Evolutionary conservation across 1,140 invertebrate species (phyloP).

Genomic region (Propsilocerus akamusi): DNA sequence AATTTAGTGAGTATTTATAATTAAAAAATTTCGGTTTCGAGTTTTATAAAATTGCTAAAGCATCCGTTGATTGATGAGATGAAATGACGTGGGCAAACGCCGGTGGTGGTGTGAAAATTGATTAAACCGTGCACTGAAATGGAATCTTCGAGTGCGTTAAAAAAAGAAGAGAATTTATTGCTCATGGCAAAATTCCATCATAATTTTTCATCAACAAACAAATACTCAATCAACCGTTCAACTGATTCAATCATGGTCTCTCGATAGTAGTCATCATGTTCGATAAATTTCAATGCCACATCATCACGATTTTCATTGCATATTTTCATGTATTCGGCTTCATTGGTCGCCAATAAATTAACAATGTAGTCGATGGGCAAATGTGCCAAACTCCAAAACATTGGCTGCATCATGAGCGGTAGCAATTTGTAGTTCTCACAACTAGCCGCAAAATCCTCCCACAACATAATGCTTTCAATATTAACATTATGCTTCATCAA

Average conservation of each 20-base stretch:
- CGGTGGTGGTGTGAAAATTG: too few relatives aligned
- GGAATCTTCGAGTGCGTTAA: too few relatives aligned
- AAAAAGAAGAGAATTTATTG: neutral
- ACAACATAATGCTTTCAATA: neutral
- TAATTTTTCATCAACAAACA: neutral
- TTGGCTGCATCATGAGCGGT: neutral
- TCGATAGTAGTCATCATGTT: neutral
- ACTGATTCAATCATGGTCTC: neutral
- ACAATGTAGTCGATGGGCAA: neutral
- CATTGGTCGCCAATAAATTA: neutral
- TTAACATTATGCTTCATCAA: neutral
- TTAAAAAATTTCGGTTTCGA: too few relatives aligned
- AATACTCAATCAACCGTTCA: constrained; percentile 2
- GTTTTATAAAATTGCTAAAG: too few relatives aligned
- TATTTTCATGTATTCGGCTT: neutral
- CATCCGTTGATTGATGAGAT: too few relatives aligned
- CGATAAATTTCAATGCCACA: neutral
- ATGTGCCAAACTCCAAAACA: neutral
- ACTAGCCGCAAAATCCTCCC: neutral
- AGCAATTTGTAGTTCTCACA: constrained; percentile 1
- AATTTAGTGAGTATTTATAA: too few relatives aligned
- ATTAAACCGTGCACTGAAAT: too few relatives aligned
- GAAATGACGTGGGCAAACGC: too few relatives aligned
- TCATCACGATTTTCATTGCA: neutral
- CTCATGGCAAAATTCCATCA: too few relatives aligned